Evolutionary conservation across 1,140 invertebrate genomes (phyloP).

Genomic region (Tetranychus cinnabarinus): DNA sequence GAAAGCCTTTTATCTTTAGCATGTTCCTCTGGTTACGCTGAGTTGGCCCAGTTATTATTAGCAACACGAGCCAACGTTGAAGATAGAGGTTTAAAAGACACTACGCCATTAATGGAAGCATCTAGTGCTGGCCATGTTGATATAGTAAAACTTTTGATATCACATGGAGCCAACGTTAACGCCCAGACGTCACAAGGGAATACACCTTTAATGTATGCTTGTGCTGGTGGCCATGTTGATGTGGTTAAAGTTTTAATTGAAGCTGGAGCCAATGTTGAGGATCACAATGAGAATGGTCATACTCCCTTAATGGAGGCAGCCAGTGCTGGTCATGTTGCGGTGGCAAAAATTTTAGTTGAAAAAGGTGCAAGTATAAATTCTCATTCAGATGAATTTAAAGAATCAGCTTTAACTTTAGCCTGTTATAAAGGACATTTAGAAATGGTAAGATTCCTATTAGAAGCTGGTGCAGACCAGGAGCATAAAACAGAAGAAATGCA

Average conservation of each 20-base stretch:
- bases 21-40: conserved; percentile 77
- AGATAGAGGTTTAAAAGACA: conserved; percentile 82
- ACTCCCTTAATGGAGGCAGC: conserved; percentile 97
- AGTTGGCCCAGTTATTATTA: conserved; percentile 74
- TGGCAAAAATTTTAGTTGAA: conserved; percentile 70
- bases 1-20: conserved; percentile 59
- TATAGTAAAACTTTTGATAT: conserved; percentile 69
- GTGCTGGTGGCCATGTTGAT: conserved; percentile 78
- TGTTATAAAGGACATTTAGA: conserved; percentile 92
- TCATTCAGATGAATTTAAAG: conserved; percentile 94
- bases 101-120: conserved; percentile 89
- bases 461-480: conserved; percentile 81
- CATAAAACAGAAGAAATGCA: conserved; percentile 99
- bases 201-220: conserved; percentile 93
- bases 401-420: conserved; percentile 58
- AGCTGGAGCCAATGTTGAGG: conserved; percentile 80
- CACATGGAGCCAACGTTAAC: conserved; percentile 82
- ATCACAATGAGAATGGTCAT: conserved; percentile 96
- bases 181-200: conserved; percentile 87
- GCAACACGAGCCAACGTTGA: conserved; percentile 94
- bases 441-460: conserved; percentile 85
- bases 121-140: conserved; percentile 80
- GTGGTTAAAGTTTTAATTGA: conserved; percentile 66
- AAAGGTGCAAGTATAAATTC: conserved; percentile 92
- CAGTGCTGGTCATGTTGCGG: conserved; percentile 79